These are phyloP conservation scores for Galemys pyrenaicus DNA, from an alignment of 2,113 vertebrate genomes.

Conservation along the genomic window DNA sequence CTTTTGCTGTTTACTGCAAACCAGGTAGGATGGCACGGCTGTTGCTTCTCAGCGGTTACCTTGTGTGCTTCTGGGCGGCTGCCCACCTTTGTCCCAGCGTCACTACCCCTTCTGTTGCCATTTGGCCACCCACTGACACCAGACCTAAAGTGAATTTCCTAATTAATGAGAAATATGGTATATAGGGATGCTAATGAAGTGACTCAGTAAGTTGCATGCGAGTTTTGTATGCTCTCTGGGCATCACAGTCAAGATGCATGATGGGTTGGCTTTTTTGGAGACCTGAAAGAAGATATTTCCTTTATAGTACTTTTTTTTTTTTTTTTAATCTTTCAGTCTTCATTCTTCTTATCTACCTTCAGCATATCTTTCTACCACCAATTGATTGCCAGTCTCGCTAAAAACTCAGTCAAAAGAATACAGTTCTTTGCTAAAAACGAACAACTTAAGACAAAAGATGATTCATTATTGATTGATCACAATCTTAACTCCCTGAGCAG, in stretches of 20 bases:
- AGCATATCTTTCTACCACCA: background rate
- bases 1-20: background rate
- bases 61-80: background rate
- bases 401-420: background rate
- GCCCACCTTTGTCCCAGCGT: background rate
- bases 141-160: background rate
- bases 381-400: background rate
- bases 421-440: background rate
- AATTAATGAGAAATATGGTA: constrained; percentile 35
- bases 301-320: background rate
- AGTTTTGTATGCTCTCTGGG: background rate
- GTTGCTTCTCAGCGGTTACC: background rate
- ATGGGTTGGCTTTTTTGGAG: background rate
- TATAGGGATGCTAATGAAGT: constrained; percentile 33
- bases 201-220: background rate
- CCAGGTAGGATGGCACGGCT: background rate
- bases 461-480: background rate
- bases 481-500: background rate
- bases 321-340: background rate
- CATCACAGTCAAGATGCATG: background rate
- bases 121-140: constrained; percentile 11
- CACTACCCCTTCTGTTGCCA: constrained; percentile 55
- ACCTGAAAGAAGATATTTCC: background rate
- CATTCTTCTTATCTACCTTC: background rate
- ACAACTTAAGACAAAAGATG: background rate